Base-by-base conservation (phyloP, 2,797 vertebrate species). In the Nannoperca australis region DNA sequence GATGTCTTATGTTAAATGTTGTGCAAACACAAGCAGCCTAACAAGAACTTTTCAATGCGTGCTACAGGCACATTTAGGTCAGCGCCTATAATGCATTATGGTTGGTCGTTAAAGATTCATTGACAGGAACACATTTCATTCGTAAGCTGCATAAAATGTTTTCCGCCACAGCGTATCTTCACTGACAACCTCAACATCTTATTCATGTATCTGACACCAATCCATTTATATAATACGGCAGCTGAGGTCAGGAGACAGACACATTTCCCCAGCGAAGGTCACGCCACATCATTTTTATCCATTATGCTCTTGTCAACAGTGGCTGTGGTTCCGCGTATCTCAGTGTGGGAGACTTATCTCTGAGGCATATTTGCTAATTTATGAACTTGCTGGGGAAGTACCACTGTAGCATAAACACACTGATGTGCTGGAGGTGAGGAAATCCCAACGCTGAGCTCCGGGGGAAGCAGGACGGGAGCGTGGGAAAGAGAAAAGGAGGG, bases 391-490 rank as follows among this genome's bases (percentile, higher is more conserved):
- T 60, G 18, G 56, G 74, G 78, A 83, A 83, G 64, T 22, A 18
- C 13, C 1, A 17, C 78, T 27, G 70, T 58, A 83, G 72, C 40
- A 24, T 76, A 86, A 90, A 91, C 83, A 84, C 73, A 65, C 55
- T 40, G 78, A 83, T 71, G 85, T 84, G 86, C 64, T 75, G 70
- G 60, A 86, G 85, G 86, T 85, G 81, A 91, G 88, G 85, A 91
- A 91, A 90, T 90, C 88, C 86, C 85, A 78, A 68, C 79, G 56
- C 71, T 64, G 67, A 82, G 76, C 66, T 84, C 22, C 3, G 58
- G 60, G 59, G 79, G 62, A 77, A 83, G 70, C 44, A 62, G 75
- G 76, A 70, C 40, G 34, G 87, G 83, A 89, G 87, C 79, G 84
- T 92, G 91, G 89, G 91, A 90, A 92, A 80, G 79, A 68, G 65